Conservation (phyloP, 2,888 invertebrate genomes). For the Drosophila mayaguana region DNA sequence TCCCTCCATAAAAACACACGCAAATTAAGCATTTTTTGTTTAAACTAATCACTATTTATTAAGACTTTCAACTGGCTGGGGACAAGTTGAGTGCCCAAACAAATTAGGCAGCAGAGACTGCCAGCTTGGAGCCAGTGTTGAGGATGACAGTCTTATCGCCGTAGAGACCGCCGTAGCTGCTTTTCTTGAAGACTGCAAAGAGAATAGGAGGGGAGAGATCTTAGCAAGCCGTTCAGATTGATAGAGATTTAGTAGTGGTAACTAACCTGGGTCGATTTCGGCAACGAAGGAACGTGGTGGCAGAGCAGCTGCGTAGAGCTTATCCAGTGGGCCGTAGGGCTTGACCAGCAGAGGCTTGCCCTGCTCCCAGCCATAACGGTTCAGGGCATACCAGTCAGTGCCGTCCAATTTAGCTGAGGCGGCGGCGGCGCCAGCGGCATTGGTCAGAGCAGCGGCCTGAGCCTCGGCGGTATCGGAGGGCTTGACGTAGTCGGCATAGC, state of each 20-base stretch:
- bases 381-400: conserved; percentile 63
- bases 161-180: conserved; percentile 64
- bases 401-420: conserved; percentile 73
- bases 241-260: rapidly evolving
- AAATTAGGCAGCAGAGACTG: conserved; percentile 70
- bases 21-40: conserved; percentile 28
- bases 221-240: conserved; percentile 13
- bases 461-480: conserved; percentile 66
- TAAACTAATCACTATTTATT: conserved; percentile 76
- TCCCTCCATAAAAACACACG: conserved; percentile 20
- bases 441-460: conserved; percentile 69
- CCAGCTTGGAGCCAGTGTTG: conserved; percentile 70
- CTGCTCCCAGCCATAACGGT: conserved; percentile 76
- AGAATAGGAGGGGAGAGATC: background rate
- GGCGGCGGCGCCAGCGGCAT: conserved; percentile 79
- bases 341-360: conserved; percentile 75
- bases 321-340: conserved; percentile 72
- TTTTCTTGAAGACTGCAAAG: conserved; percentile 74
- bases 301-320: conserved; percentile 78
- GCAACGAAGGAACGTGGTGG: conserved; percentile 82
- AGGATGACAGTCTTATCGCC: conserved; percentile 49
- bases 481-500: conserved; percentile 40
- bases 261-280: conserved; percentile 82
- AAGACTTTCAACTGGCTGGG: conserved; percentile 43
- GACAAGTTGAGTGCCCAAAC: conserved; percentile 2